These are phyloP conservation scores for Centropristis striata DNA, from an alignment of 2,113 vertebrate species.

Conservation along the genomic window DNA sequence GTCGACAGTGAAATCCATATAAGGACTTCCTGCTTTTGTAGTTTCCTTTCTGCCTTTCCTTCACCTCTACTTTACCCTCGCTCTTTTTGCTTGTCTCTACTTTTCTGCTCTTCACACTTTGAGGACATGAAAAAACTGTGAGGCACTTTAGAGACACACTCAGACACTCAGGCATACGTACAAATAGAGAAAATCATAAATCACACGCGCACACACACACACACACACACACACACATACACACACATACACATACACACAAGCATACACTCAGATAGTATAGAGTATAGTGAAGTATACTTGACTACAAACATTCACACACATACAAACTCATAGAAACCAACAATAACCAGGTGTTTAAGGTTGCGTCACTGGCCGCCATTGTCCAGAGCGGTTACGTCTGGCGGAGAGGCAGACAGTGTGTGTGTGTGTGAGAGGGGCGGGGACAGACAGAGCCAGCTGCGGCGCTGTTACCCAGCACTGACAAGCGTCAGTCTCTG, in stretches of 20 bases:
- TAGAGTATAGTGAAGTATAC: conserved; percentile 72
- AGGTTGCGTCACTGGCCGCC: conserved; percentile 81
- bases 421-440: conserved; percentile 54
- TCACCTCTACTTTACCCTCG: conserved; percentile 12
- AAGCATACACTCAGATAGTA: conserved; percentile 71
- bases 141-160: conserved; percentile 99
- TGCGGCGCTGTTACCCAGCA: conserved; percentile 61
- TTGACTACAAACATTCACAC: conserved; percentile 84
- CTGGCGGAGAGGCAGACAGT: conserved; percentile 83
- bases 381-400: conserved; percentile 70
- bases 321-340: conserved; percentile 80
- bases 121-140: conserved; percentile 98
- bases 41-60: conserved; percentile 43
- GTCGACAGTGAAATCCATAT: conserved; percentile 38
- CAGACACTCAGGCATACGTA: conserved; percentile 71
- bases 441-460: conserved; percentile 76
- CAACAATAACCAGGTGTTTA: conserved; percentile 75
- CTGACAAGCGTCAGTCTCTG: conserved; percentile 71
- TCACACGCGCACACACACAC: conserved; percentile 53
- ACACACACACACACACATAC: conserved; percentile 40
- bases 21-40: conserved; percentile 52
- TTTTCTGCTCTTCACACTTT: conserved; percentile 88
- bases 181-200: too few species aligned
- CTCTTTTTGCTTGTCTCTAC: conserved; percentile 79
- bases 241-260: conserved; percentile 73